Evolutionary conservation across 2,113 vertebrate species (phyloP), one percentile per base, ranked within the genome.

Genomic region (Pelecanus crispus): DNA sequence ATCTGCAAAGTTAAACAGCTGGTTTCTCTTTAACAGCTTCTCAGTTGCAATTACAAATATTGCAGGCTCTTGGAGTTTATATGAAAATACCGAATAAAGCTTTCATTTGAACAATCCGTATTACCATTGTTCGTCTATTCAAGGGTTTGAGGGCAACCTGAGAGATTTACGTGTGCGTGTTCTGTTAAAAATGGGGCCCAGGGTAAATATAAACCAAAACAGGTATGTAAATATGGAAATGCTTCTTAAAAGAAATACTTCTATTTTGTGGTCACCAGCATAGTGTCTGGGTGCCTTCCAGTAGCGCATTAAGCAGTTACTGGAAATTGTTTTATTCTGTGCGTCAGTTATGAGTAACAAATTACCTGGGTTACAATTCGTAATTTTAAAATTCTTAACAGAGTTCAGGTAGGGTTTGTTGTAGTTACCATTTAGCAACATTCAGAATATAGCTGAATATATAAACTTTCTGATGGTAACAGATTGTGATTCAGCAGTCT

Each of bases 331-430:
- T 61, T 96, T 74, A 44, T 59, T 74, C n/a, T 59, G 36, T 59
- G 31, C 72, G 70, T 59, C 52, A 81, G 0, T 91, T 94, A 59
- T 4, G 21, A 85, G 55, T 79, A 86, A 94, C 45, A 65, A 65
- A 81, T 38, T 10, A 32, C 20, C 6, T 19, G 10, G 28, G 38
- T 73, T 96, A 74, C 82, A 82, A 80, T 17, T 68, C n/a, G 88
- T 85, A 28, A 81, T 72, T 92, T 94, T 90, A 98, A 98, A 98
- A 4, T 16, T 98, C 94, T 97, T 98, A 98, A 98, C 97, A 88
- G 94, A 80, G 56, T 68, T 81, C 52, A 84, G 20, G 29, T 63
- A 38, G 38, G 13, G 90, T 97, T 97, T 98, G 95, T 96, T 97
- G 88, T 89, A 89, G 49, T 95, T 96, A 98, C 98, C 96, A 67